phyloP scores from a whole-genome alignment of 30 jellyfish, hydroid and myxozoan species.

The Aurelia aurita region DNA sequence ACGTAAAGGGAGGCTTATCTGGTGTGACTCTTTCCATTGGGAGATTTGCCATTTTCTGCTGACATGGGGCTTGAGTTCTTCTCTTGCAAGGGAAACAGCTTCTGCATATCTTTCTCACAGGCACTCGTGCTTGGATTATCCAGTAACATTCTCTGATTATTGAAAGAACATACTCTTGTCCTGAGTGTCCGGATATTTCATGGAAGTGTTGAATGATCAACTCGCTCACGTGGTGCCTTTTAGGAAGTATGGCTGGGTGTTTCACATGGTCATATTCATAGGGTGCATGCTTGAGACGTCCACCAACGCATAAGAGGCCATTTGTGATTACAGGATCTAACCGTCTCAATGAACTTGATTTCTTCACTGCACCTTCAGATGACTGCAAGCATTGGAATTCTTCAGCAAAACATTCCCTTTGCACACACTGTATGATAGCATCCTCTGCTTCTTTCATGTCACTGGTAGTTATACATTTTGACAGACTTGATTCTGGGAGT shows the following conservation, averaged over 20 bases:
- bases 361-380: too few relatives aligned
- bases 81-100: not conserved
- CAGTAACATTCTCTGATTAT: too few relatives aligned
- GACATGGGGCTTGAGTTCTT: not conserved
- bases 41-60: slow-evolving; percentile 13
- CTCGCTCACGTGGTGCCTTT: too few relatives aligned
- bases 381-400: too few relatives aligned
- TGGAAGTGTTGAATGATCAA: too few relatives aligned
- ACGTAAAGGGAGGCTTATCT: slow-evolving; percentile 7
- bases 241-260: too few relatives aligned
- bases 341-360: not conserved
- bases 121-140: too few relatives aligned
- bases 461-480: not conserved
- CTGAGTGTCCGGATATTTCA: too few relatives aligned
- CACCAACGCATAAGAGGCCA: slow-evolving; percentile 15
- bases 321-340: slow-evolving; percentile 1
- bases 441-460: not conserved
- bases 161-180: too few relatives aligned
- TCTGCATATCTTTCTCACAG: not conserved
- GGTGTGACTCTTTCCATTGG: slow-evolving; percentile 20
- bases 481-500: too few relatives aligned
- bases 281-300: too few relatives aligned
- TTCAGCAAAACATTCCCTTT: not conserved
- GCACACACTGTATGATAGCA: not conserved
- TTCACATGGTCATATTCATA: too few relatives aligned